A percentile compares a stretch with the other conserved stretches of the same genome.
These are phyloP conservation scores for Cerastis leucographa DNA, from an alignment of 2,888 invertebrate species.

Conservation along the genomic window DNA sequence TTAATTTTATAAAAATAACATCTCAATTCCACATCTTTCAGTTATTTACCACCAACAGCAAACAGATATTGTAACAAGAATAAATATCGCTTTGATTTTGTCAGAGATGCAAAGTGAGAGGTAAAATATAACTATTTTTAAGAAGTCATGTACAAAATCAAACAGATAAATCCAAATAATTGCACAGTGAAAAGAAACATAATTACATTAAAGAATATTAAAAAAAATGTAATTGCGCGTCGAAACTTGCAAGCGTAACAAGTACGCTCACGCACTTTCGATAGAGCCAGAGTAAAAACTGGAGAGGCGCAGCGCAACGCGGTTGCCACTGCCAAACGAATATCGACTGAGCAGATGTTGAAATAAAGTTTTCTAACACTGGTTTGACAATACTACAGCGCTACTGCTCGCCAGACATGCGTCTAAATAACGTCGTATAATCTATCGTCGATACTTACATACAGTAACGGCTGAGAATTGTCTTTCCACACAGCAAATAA, in stretches of 20 bases:
- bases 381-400: not conserved
- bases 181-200: no score
- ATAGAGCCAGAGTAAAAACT: not conserved
- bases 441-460: not conserved
- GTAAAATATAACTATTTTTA: no score
- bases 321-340: not conserved
- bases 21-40: not conserved
- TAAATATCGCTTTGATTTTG: not conserved
- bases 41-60: not conserved
- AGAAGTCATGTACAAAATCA: no score
- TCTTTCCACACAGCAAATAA: constrained; percentile 14
- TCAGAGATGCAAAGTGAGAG: not conserved
- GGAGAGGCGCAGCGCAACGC: not conserved
- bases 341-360: not conserved
- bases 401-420: not conserved
- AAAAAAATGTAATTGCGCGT: no score
- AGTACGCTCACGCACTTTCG: no score
- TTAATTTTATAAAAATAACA: not conserved
- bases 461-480: not conserved
- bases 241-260: no score
- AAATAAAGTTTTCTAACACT: not conserved
- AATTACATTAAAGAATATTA: no score
- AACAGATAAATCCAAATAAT: no score
- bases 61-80: not conserved
- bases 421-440: no score